Conservation (phyloP, 1,140 invertebrate genomes). For the Phocides pigmalion region DNA sequence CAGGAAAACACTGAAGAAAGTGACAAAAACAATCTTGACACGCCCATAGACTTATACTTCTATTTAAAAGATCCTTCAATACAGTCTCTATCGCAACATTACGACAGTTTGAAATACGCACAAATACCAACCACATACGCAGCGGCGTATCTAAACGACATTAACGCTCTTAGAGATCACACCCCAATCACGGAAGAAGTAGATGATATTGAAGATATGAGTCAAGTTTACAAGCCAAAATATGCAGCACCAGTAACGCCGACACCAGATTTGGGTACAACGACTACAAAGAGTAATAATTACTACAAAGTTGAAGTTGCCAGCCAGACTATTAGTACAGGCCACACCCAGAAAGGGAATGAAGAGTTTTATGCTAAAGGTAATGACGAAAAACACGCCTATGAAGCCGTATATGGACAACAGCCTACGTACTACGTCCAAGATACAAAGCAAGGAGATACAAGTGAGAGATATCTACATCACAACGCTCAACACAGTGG, state of each 20-base stretch:
- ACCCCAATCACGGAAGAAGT: slow-evolving; percentile 78
- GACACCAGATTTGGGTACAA: slow-evolving; percentile 46
- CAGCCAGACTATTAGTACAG: slow-evolving; percentile 57
- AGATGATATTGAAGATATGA: slow-evolving; percentile 69
- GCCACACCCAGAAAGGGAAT: slow-evolving; percentile 39
- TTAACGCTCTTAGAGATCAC: slow-evolving; percentile 55
- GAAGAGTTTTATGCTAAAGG: slow-evolving; percentile 41
- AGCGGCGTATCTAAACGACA: slow-evolving; percentile 41
- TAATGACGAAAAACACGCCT: slow-evolving; percentile 31
- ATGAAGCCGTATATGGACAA: slow-evolving; percentile 41
- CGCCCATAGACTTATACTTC: slow-evolving; percentile 64
- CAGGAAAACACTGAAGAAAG: slow-evolving; percentile 37
- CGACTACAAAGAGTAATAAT: slow-evolving; percentile 60
- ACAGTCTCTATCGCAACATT: slow-evolving; percentile 35
- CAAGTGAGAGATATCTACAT: slow-evolving; percentile 57
- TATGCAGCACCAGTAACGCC: slow-evolving; percentile 35
- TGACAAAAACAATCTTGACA: slow-evolving; percentile 43
- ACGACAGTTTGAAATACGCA: slow-evolving; percentile 44
- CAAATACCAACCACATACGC: slow-evolving; percentile 48
- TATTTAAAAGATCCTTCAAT: slow-evolving; percentile 58
- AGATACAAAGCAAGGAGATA: slow-evolving; percentile 36
- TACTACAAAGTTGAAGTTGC: slow-evolving; percentile 76
- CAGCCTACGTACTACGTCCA: slow-evolving; percentile 39
- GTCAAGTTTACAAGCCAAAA: slow-evolving; percentile 38
- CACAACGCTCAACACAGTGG: slow-evolving; percentile 55